phyloP scores from a whole-genome alignment of 2,888 invertebrate species.

The Aplocera efformata region DNA sequence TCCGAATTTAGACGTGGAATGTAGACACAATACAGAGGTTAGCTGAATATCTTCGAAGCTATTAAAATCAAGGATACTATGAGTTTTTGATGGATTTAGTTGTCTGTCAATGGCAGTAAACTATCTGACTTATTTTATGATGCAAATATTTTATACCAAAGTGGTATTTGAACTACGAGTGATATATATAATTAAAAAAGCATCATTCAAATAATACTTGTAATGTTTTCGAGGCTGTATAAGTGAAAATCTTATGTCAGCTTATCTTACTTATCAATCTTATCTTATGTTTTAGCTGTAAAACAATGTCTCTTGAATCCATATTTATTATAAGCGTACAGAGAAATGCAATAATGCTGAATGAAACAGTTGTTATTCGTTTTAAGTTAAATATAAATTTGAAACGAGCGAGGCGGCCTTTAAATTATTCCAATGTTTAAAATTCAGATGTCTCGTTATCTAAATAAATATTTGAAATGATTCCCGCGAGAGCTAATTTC shows the following conservation, averaged over 20 bases:
- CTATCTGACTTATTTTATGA: too few relatives aligned
- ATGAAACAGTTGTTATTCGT: slow-evolving; percentile 46
- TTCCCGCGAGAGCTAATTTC: slow-evolving; percentile 43
- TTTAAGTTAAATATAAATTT: slow-evolving; percentile 46
- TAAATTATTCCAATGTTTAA: slow-evolving; percentile 51
- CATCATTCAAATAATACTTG: too few relatives aligned
- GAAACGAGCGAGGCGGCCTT: slow-evolving; percentile 37
- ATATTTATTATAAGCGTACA: slow-evolving; percentile 48
- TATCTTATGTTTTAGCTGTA: slow-evolving; percentile 29
- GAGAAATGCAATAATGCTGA: slow-evolving; percentile 30
- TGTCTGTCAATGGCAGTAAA: too few relatives aligned
- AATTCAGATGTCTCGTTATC: slow-evolving; percentile 48
- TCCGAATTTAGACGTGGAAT: slow-evolving; percentile 42
- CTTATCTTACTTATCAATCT: too few relatives aligned
- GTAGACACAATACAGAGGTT: slow-evolving; percentile 39
- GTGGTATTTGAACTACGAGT: too few relatives aligned
- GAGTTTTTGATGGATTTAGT: slow-evolving; percentile 15
- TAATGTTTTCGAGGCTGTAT: too few relatives aligned
- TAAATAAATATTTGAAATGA: slow-evolving; percentile 58
- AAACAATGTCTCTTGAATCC: slow-evolving; percentile 38
- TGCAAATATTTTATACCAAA: too few relatives aligned
- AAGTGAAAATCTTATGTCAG: background rate
- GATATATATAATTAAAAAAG: too few relatives aligned
- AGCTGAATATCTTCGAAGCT: slow-evolving; percentile 40
- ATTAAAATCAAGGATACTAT: slow-evolving; percentile 32